Conservation (phyloP, 2,888 invertebrate genomes). For the Lepetodrilus schrolli region DNA sequence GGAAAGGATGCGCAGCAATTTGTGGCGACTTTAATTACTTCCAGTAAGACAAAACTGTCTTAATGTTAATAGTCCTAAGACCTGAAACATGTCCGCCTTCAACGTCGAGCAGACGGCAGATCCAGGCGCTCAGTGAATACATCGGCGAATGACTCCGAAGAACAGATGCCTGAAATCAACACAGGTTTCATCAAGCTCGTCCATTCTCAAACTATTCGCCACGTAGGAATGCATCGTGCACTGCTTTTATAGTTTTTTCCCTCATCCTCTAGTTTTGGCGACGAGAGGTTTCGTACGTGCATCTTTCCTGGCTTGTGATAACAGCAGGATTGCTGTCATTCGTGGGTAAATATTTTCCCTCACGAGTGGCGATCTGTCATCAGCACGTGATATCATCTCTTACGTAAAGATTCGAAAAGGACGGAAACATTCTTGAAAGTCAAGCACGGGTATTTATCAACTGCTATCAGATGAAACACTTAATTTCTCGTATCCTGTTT, state of each 20-base stretch:
- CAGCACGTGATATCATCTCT: neutral
- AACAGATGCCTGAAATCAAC: slow-evolving; percentile 15
- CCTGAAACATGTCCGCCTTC: neutral
- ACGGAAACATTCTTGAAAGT: neutral
- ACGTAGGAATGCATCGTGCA: neutral
- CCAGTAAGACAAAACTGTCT: slow-evolving; percentile 2
- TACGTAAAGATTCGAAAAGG: slow-evolving; percentile 5
- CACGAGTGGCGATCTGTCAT: slow-evolving; percentile 3
- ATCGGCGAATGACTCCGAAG: slow-evolving; percentile 3
- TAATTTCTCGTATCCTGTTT: slow-evolving; percentile 12
- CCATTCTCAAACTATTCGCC: slow-evolving; percentile 7
- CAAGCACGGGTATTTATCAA: slow-evolving; percentile 1
- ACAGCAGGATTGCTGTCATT: neutral
- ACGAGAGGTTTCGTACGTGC: too few relatives aligned
- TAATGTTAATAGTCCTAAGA: neutral
- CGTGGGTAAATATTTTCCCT: slow-evolving; percentile 16
- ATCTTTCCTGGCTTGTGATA: slow-evolving; percentile 3
- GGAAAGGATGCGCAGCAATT: slow-evolving; percentile 1
- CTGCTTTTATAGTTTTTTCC: neutral
- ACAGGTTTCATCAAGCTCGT: slow-evolving; percentile 12
- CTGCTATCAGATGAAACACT: neutral
- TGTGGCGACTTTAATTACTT: slow-evolving; percentile 13
- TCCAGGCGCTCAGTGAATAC: neutral
- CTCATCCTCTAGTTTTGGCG: neutral
- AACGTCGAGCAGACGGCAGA: neutral